Evolutionary conservation across 2,113 vertebrate genomes (phyloP).

Genomic region (Psilopsiagon aurifrons): DNA sequence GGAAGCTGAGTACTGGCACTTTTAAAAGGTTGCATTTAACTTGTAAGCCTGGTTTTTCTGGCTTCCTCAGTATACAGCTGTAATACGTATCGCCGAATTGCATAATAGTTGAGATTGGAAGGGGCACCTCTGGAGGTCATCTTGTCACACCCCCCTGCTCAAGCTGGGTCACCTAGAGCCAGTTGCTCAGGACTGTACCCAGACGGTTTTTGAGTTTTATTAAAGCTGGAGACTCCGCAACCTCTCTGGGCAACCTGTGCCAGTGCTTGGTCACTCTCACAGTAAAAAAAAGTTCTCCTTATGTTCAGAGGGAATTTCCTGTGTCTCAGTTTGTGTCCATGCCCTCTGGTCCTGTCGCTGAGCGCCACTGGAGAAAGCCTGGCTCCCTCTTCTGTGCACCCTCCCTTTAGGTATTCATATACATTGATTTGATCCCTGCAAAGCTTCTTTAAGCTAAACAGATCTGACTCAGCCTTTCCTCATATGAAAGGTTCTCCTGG

Average conservation of each 20-base stretch:
- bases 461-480: not conserved
- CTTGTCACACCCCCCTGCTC: not conserved
- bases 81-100: not conserved
- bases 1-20: not conserved
- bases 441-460: not conserved
- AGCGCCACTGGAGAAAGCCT: not conserved
- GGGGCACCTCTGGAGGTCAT: not conserved
- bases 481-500: not conserved
- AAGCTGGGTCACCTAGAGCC: not conserved
- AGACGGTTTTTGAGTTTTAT: not conserved
- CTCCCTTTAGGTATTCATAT: not conserved
- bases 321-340: not conserved
- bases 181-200: not conserved
- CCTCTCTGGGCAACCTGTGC: not conserved
- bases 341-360: not conserved
- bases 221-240: accelerated
- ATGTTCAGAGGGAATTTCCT: not conserved
- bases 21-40: not conserved
- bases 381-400: not conserved
- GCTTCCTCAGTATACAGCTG: not conserved
- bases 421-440: not conserved
- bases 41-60: not conserved
- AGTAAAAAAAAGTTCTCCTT: not conserved
- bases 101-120: not conserved
- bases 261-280: not conserved